Evolutionary conservation across 2,797 vertebrate species (phyloP).

Genomic region (Protonibea diacanthus): DNA sequence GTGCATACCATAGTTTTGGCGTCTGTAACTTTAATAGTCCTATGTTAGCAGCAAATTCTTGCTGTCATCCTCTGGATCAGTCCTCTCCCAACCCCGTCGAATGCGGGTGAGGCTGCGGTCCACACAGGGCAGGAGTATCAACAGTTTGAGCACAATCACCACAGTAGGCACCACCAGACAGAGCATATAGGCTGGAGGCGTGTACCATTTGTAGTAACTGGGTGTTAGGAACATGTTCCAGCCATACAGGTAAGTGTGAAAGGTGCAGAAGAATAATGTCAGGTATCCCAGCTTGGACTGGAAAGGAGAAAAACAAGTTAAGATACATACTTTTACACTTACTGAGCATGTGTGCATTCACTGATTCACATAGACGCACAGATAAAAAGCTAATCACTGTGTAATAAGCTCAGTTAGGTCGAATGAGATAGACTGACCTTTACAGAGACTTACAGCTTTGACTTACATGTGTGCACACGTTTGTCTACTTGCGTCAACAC

Average conservation of each 20-base stretch:
- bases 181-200: slow-evolving; percentile 85
- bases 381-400: slow-evolving; percentile 28
- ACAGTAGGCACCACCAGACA: slow-evolving; percentile 87
- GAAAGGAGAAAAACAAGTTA: slow-evolving; percentile 28
- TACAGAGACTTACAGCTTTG: slow-evolving; percentile 25
- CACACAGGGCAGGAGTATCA: slow-evolving; percentile 90
- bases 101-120: slow-evolving; percentile 88
- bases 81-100: slow-evolving; percentile 93
- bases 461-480: slow-evolving; percentile 28
- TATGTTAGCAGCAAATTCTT: slow-evolving; percentile 67
- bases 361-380: background rate
- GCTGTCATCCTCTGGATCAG: slow-evolving; percentile 45
- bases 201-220: slow-evolving; percentile 86
- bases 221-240: slow-evolving; percentile 85
- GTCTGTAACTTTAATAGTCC: background rate
- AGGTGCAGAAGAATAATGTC: slow-evolving; percentile 90
- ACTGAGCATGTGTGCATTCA: background rate
- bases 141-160: slow-evolving; percentile 88
- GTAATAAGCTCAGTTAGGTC: slow-evolving; percentile 24
- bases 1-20: background rate
- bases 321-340: background rate
- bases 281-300: slow-evolving; percentile 94
- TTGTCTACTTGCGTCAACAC: background rate
- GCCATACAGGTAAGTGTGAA: slow-evolving; percentile 89
- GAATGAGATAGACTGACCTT: slow-evolving; percentile 45